Percentiles rank a stretch among this genome's conserved stretches.
Conservation (phyloP, 2,113 vertebrate genomes). For the Seriola rivoliana region DNA sequence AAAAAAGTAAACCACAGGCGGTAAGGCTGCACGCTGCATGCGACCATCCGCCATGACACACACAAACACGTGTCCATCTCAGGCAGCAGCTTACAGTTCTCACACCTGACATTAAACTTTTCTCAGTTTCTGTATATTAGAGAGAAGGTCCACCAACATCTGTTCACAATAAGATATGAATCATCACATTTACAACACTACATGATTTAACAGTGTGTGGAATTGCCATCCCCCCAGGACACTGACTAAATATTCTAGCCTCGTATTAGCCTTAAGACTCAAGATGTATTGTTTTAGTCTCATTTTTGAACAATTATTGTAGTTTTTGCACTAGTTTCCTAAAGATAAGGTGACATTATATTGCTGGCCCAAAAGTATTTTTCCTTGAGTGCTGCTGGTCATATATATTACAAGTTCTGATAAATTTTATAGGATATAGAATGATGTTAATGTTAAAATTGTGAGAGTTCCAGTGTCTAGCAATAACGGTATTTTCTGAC, state of each 20-base stretch:
- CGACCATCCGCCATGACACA: constrained; percentile 14
- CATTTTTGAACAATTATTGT: not conserved
- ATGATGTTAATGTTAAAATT: not conserved
- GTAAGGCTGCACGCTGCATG: constrained; percentile 6
- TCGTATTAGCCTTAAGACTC: not conserved
- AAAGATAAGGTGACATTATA: not conserved
- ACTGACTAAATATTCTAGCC: not conserved
- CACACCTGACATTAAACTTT: not conserved
- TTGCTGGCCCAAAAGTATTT: not conserved
- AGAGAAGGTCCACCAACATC: constrained; percentile 21
- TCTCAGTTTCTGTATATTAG: not conserved
- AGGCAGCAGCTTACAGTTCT: constrained; percentile 11
- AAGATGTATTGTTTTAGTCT: not conserved
- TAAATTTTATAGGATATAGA: not conserved
- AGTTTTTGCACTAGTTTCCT: not conserved
- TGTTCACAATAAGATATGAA: constrained; percentile 22
- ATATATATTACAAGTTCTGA: not conserved
- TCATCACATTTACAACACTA: constrained; percentile 16
- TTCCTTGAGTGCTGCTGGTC: not conserved
- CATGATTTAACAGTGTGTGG: not conserved
- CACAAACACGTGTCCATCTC: constrained; percentile 6
- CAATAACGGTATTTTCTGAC: not conserved
- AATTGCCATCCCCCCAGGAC: not conserved
- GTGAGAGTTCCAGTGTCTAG: not conserved
- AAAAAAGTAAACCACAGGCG: constrained; percentile 27